Evolutionary conservation across 2,888 invertebrate species (phyloP).

Genomic region (Alentia gelatinosa): DNA sequence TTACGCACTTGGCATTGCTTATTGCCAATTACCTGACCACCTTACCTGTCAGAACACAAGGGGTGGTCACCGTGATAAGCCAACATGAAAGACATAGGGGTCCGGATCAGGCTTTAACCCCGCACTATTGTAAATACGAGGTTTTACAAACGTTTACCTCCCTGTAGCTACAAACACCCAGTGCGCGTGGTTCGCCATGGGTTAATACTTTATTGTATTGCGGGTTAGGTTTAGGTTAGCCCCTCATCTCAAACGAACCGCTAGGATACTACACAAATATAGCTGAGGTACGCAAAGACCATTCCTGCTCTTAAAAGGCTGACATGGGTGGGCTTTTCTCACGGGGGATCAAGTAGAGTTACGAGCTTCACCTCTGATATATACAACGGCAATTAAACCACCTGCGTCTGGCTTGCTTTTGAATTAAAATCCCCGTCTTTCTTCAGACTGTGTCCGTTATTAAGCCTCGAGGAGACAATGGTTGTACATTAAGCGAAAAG

Average conservation of each 20-base stretch:
- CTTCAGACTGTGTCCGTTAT: no score
- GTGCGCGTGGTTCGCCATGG: no score
- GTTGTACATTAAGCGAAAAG: no score
- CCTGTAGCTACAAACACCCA: no score
- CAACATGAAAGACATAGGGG: not conserved
- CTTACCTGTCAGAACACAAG: not conserved
- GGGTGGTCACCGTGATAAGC: not conserved
- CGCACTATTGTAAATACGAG: not conserved
- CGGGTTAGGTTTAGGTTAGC: not conserved
- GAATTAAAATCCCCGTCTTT: no score
- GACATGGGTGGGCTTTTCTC: not conserved
- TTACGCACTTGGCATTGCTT: not conserved
- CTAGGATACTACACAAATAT: no score
- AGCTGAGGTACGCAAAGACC: not conserved
- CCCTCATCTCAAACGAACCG: not conserved
- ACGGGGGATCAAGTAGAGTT: no score
- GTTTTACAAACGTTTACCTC: not conserved
- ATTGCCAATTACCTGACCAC: not conserved
- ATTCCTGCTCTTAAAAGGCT: not conserved
- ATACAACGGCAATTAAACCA: no score
- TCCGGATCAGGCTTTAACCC: not conserved
- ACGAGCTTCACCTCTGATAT: no score
- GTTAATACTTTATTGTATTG: not conserved
- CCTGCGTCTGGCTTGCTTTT: no score
- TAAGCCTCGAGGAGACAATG: no score